Conservation (phyloP, 2,113 vertebrate species). For the Delphinapterus leucas region DNA sequence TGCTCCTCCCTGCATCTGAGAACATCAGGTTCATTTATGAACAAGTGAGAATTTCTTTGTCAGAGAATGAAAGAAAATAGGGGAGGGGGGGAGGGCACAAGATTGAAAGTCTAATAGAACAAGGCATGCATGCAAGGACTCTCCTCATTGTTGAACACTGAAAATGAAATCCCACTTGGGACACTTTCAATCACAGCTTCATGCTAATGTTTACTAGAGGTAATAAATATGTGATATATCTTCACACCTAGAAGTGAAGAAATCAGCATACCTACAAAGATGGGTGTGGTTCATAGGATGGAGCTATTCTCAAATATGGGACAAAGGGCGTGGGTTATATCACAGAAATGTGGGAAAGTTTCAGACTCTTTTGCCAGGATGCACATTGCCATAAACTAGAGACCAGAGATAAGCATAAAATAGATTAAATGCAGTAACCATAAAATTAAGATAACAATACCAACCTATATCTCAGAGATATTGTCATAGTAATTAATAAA, state of each 20-base stretch:
- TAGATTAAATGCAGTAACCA: slow-evolving; percentile 14
- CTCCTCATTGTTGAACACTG: neutral
- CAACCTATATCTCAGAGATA: neutral
- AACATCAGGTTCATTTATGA: neutral
- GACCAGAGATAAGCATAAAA: slow-evolving; percentile 12
- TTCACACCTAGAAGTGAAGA: neutral
- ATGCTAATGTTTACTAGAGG: neutral
- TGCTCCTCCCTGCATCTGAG: neutral
- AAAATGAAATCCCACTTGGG: neutral
- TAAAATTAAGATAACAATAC: slow-evolving; percentile 20
- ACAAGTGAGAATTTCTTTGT: neutral
- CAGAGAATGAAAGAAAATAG: neutral
- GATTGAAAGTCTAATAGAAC: neutral
- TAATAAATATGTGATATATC: neutral
- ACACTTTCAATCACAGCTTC: neutral
- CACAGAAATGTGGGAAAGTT: neutral
- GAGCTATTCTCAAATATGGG: neutral
- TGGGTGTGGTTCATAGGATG: neutral
- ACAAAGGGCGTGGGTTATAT: neutral
- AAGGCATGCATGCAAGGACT: neutral
- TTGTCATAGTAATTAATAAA: slow-evolving; percentile 1
- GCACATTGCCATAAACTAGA: neutral
- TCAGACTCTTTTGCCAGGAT: neutral
- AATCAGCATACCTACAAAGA: neutral
- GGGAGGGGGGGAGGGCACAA: too few relatives aligned